These are phyloP conservation scores for Neodiprion virginianus DNA, from an alignment of 1,140 invertebrate species.

Conservation along the genomic window DNA sequence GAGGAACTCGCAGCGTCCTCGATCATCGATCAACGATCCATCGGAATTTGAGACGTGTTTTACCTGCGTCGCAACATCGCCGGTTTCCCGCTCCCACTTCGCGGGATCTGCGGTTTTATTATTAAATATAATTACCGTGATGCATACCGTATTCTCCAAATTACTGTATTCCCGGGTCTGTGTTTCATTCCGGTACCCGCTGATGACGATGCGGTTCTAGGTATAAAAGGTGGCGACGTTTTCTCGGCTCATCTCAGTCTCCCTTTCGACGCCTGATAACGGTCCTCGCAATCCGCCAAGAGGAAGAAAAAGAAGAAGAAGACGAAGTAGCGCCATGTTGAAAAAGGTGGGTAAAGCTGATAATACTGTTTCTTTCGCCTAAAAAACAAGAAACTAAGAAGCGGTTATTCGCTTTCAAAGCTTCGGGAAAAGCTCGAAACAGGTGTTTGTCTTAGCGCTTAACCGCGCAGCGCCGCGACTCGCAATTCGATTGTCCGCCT, in stretches of 20 bases:
- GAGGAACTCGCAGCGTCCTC: neutral
- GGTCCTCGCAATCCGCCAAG: neutral
- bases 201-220: slow-evolving; percentile 16
- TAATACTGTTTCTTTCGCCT: neutral
- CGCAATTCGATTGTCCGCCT: no score
- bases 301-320: neutral
- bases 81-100: slow-evolving; percentile 20
- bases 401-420: neutral
- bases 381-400: neutral
- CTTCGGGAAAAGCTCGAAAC: no score
- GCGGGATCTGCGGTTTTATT: slow-evolving; percentile 59
- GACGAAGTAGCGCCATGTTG: neutral
- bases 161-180: slow-evolving; percentile 51
- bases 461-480: no score
- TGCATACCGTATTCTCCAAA: slow-evolving; percentile 50
- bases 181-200: slow-evolving; percentile 42
- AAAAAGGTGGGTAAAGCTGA: neutral
- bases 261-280: neutral
- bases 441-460: no score
- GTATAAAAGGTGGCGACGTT: slow-evolving; percentile 49
- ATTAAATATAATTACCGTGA: slow-evolving; percentile 57
- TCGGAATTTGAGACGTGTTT: neutral
- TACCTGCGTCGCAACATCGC: neutral
- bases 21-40: no score
- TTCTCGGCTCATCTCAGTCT: slow-evolving; percentile 46